phyloP scores from a whole-genome alignment of 2,797 vertebrate genomes.

The Pempheris klunzingeri region DNA sequence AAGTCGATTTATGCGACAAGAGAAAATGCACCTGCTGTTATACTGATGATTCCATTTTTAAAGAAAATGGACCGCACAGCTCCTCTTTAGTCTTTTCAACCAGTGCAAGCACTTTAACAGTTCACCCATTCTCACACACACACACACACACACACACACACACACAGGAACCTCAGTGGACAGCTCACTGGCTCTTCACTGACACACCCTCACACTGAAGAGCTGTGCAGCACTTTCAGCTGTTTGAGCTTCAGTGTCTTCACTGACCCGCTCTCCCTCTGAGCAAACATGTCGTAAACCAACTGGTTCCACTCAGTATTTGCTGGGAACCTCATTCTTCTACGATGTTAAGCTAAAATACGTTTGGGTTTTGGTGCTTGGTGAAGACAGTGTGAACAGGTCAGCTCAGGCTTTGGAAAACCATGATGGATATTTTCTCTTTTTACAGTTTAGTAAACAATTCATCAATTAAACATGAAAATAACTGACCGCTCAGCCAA shows the following conservation, averaged over 20 bases:
- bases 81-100: no score
- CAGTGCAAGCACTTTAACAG: no score
- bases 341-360: neutral
- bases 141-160: no score
- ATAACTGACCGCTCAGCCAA: neutral
- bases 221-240: no score
- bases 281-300: neutral
- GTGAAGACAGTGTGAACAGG: neutral
- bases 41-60: neutral
- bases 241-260: no score
- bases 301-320: neutral
- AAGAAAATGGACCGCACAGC: no score
- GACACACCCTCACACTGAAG: no score
- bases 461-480: neutral
- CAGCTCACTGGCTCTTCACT: no score
- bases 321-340: neutral
- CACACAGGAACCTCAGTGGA: no score
- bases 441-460: neutral
- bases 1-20: neutral
- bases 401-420: neutral
- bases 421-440: neutral
- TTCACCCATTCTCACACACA: no score
- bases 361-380: neutral
- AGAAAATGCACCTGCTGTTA: neutral
- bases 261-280: no score